phyloP scores from a whole-genome alignment of 2,113 vertebrate species.

The Monopterus albus region DNA sequence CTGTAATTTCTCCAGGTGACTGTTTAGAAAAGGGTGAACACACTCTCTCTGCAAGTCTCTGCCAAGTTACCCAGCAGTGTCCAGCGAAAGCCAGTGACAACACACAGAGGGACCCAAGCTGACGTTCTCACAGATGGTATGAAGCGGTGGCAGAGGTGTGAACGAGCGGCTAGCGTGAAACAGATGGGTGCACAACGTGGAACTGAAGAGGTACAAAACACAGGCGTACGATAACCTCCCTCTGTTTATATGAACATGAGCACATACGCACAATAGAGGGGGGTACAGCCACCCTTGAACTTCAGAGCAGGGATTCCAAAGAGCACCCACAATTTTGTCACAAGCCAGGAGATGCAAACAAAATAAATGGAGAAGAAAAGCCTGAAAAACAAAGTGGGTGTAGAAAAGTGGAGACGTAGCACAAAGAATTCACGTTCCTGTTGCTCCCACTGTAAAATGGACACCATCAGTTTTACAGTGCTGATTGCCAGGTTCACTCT shows the following conservation, averaged over 20 bases:
- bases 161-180: conserved; percentile 72
- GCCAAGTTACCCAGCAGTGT: conserved; percentile 26
- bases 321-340: conserved; percentile 62
- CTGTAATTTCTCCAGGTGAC: not conserved
- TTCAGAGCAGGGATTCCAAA: conserved; percentile 68
- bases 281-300: conserved; percentile 55
- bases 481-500: conserved; percentile 40
- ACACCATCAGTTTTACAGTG: conserved; percentile 46
- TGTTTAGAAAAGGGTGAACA: not conserved
- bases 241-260: conserved; percentile 25
- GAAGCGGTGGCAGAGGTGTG: conserved; percentile 69
- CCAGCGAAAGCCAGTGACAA: conserved; percentile 4
- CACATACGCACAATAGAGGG: conserved; percentile 25
- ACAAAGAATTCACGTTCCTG: conserved; percentile 42
- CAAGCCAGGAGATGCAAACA: conserved; percentile 28
- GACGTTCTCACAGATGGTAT: conserved; percentile 74
- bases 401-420: not conserved
- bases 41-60: not conserved
- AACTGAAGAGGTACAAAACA: conserved; percentile 54
- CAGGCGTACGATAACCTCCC: conserved; percentile 34
- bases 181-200: conserved; percentile 75
- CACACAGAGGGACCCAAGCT: conserved; percentile 31
- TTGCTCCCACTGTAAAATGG: conserved; percentile 69
- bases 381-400: not conserved
- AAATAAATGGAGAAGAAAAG: conserved; percentile 1